Evolutionary conservation across 2,888 invertebrate genomes (phyloP).

Genomic region (Folsomia candida): DNA sequence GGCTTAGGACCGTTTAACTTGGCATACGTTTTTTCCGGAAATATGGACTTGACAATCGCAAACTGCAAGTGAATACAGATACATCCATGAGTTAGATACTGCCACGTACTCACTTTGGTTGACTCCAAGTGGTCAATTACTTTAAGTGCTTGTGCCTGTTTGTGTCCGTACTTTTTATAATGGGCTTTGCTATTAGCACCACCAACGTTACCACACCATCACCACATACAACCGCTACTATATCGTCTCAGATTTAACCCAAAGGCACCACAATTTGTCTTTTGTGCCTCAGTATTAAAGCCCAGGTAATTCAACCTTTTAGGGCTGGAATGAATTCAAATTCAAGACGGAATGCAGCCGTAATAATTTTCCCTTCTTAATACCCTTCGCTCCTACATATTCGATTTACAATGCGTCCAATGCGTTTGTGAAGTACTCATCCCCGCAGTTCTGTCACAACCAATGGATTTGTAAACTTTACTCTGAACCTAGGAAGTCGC

Average conservation of each 20-base stretch:
- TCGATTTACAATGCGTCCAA: background rate
- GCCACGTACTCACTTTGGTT: too few relatives aligned
- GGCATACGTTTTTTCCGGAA: too few relatives aligned
- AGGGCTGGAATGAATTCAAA: background rate
- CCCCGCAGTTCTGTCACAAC: too few relatives aligned
- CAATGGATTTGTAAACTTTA: too few relatives aligned
- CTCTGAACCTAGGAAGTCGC: too few relatives aligned
- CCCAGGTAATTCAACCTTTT: background rate
- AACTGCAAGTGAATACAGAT: too few relatives aligned
- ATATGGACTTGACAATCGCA: too few relatives aligned
- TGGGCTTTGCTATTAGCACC: conserved; percentile 40
- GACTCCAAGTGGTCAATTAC: conserved; percentile 47
- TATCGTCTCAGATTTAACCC: background rate
- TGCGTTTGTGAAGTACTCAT: too few relatives aligned
- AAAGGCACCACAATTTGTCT: background rate
- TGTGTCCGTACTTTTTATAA: conserved; percentile 47
- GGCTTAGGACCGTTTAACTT: too few relatives aligned
- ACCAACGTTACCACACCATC: background rate
- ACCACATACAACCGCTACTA: background rate
- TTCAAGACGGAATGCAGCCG: background rate
- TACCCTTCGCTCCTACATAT: background rate
- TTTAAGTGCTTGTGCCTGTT: conserved; percentile 49
- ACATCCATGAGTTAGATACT: too few relatives aligned
- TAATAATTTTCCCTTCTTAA: background rate
- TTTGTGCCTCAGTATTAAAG: background rate